Conservation (phyloP, 2,113 vertebrate genomes). For the Hydrolagus affinis region DNA sequence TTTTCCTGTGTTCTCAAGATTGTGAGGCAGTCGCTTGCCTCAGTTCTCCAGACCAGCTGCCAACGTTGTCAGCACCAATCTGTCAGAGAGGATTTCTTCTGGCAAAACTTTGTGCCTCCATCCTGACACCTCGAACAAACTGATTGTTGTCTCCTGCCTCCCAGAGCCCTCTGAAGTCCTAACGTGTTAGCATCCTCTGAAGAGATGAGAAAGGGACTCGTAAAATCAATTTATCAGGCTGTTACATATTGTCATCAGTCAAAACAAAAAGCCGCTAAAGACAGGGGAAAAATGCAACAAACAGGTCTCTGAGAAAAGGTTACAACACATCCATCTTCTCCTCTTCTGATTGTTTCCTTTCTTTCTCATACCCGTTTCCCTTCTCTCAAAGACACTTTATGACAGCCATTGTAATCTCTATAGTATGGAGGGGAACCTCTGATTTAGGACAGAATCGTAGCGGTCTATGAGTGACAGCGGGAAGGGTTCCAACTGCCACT, state of each 20-base stretch:
- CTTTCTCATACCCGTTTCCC: conserved; percentile 73
- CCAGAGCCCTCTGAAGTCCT: conserved; percentile 78
- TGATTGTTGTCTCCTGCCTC: conserved; percentile 88
- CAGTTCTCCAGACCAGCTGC: conserved; percentile 61
- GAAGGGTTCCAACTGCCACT: conserved; percentile 87
- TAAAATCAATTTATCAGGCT: conserved; percentile 79
- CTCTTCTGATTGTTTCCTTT: conserved; percentile 77
- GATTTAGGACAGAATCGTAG: conserved; percentile 72
- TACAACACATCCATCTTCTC: conserved; percentile 80
- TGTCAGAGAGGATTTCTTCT: conserved; percentile 84
- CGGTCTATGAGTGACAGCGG: conserved; percentile 83
- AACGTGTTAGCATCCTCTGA: conserved; percentile 86
- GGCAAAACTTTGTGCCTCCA: conserved; percentile 74
- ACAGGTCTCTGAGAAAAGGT: conserved; percentile 76
- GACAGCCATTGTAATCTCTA: conserved; percentile 90
- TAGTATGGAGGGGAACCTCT: conserved; percentile 69
- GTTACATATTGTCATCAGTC: conserved; percentile 74
- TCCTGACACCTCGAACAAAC: conserved; percentile 85
- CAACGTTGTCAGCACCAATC: conserved; percentile 78
- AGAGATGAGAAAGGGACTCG: conserved; percentile 68
- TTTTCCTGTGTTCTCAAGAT: conserved; percentile 42
- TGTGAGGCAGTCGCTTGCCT: conserved; percentile 47
- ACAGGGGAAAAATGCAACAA: conserved; percentile 71
- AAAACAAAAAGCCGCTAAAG: conserved; percentile 67
- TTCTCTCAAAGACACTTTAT: conserved; percentile 77